Percentiles rank a stretch among this genome's conserved stretches.
These are phyloP conservation scores for Micronisus gabar DNA, from an alignment of 2,113 vertebrate species.

Conservation along the genomic window DNA sequence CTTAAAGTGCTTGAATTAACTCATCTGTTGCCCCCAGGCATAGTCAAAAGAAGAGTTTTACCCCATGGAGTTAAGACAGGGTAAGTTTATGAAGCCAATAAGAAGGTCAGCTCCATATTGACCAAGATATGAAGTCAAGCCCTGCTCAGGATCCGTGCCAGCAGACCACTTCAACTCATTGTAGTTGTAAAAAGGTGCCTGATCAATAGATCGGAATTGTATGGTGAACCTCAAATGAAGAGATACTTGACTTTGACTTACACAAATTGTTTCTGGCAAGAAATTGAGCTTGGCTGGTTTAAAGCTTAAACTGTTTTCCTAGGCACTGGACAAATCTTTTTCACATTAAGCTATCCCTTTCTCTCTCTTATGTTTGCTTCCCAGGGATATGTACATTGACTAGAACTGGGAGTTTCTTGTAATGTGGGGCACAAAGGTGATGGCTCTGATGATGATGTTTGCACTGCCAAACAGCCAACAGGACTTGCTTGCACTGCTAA, in stretches of 20 bases:
- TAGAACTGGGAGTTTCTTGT: neutral
- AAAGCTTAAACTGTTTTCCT: neutral
- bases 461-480: neutral
- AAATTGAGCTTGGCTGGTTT: neutral
- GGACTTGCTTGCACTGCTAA: neutral
- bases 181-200: neutral
- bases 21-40: neutral
- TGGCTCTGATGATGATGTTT: neutral
- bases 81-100: neutral
- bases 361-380: neutral
- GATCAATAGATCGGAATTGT: neutral
- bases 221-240: neutral
- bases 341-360: neutral
- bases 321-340: neutral
- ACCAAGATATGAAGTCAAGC: neutral
- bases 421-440: neutral
- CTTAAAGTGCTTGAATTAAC: neutral
- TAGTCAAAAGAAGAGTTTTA: neutral
- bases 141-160: neutral
- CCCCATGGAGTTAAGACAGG: neutral
- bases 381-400: neutral
- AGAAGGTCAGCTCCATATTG: neutral
- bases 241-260: neutral
- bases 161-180: neutral
- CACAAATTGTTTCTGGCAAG: neutral